phyloP scores from a whole-genome alignment of 2,113 vertebrate species.

The Leucoraja erinaceus region DNA sequence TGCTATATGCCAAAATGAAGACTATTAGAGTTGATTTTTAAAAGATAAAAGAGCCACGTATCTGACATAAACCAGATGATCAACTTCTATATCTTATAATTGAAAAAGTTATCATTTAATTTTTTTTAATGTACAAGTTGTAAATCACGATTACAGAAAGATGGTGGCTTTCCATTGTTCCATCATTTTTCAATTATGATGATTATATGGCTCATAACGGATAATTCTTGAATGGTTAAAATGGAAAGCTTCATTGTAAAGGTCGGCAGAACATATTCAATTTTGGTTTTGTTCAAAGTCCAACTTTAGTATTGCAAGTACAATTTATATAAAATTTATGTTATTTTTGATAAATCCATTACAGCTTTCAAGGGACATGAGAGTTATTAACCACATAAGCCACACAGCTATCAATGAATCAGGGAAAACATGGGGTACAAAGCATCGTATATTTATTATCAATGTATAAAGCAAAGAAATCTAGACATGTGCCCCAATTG shows the following conservation, averaged over 20 bases:
- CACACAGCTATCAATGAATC: neutral
- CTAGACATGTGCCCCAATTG: neutral
- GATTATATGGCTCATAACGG: neutral
- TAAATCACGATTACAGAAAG: neutral
- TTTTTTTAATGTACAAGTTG: neutral
- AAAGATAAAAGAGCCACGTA: neutral
- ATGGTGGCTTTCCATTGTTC: neutral
- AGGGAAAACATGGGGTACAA: neutral
- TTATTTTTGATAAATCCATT: constrained; percentile 10
- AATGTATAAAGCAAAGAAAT: neutral
- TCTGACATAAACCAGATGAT: neutral
- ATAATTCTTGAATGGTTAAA: neutral
- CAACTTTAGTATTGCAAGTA: neutral
- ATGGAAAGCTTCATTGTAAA: neutral
- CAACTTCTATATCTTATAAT: neutral
- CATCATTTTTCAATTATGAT: neutral
- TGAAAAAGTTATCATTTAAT: neutral
- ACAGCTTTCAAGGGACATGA: neutral
- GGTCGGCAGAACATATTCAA: neutral
- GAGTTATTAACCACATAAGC: neutral
- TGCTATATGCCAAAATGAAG: neutral
- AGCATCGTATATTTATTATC: neutral
- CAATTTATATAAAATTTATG: neutral
- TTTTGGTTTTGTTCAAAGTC: constrained; percentile 23
- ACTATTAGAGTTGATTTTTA: neutral